Evolutionary conservation across 2,797 vertebrate species (phyloP).

Genomic region (Notamacropus eugenii): DNA sequence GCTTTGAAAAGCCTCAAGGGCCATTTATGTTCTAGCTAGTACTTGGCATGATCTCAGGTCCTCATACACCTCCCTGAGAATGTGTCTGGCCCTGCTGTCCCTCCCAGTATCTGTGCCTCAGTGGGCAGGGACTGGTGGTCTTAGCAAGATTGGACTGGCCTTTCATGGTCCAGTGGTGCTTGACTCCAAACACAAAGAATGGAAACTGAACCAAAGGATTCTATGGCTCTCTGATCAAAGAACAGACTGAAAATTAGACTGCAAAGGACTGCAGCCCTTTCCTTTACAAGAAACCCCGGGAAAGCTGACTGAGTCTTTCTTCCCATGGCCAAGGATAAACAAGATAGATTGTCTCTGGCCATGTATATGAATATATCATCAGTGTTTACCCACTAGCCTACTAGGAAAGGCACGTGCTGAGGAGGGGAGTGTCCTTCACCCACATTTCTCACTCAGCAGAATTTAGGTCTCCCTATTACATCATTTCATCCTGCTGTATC

Average conservation of each 20-base stretch:
- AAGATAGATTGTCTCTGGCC: neutral
- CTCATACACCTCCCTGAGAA: neutral
- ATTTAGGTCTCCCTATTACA: constrained; percentile 33
- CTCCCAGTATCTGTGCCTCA: neutral
- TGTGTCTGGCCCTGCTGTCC: neutral
- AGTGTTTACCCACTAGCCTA: neutral
- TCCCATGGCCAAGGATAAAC: neutral
- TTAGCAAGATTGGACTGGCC: too few species aligned
- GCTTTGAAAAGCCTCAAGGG: neutral
- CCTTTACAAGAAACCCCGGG: constrained; percentile 16
- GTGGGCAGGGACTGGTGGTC: neutral
- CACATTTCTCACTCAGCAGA: neutral
- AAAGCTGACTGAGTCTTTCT: constrained; percentile 7
- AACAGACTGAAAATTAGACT: neutral
- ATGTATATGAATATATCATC: neutral
- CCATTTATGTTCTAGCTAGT: neutral
- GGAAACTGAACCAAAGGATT: neutral
- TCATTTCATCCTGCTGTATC: neutral
- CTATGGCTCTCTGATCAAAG: neutral
- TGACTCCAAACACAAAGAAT: neutral
- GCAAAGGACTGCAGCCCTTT: neutral
- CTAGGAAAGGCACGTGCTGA: neutral
- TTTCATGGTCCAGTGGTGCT: neutral
- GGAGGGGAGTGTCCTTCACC: neutral
- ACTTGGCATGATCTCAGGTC: neutral